Conservation (phyloP, 2,888 invertebrate species). For the Synergus gifuensis region DNA sequence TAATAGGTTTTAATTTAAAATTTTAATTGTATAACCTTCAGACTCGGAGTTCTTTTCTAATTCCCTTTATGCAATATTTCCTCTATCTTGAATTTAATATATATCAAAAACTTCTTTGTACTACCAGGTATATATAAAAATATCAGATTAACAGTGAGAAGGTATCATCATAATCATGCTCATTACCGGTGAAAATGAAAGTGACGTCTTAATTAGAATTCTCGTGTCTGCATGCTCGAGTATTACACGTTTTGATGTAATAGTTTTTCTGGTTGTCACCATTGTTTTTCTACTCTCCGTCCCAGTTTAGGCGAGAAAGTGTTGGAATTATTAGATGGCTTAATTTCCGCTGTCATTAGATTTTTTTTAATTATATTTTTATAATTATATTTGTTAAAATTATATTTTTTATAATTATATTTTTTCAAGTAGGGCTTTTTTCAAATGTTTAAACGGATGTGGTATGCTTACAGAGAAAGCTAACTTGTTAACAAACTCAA, state of each 20-base stretch:
- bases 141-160: background rate
- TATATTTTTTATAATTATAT: background rate
- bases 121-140: background rate
- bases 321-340: background rate
- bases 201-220: background rate
- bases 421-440: background rate
- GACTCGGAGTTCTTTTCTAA: background rate
- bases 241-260: background rate
- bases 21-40: background rate
- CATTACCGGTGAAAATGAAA: background rate
- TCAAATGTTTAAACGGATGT: conserved; percentile 11
- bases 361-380: no score
- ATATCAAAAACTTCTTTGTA: background rate
- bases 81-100: background rate
- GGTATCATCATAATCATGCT: conserved; percentile 12
- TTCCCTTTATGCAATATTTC: background rate
- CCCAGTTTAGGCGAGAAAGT: background rate
- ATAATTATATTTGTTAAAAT: background rate
- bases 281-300: background rate
- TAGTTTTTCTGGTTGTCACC: background rate
- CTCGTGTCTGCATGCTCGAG: background rate
- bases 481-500: conserved; percentile 11
- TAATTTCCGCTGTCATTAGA: background rate
- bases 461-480: conserved; percentile 23
- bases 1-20: conserved; percentile 1